A percentile compares a stretch with the other conserved stretches of the same genome.
These are phyloP conservation scores for Sebastes trivittatus DNA, from an alignment of 2,797 vertebrate genomes.

Conservation along the genomic window DNA sequence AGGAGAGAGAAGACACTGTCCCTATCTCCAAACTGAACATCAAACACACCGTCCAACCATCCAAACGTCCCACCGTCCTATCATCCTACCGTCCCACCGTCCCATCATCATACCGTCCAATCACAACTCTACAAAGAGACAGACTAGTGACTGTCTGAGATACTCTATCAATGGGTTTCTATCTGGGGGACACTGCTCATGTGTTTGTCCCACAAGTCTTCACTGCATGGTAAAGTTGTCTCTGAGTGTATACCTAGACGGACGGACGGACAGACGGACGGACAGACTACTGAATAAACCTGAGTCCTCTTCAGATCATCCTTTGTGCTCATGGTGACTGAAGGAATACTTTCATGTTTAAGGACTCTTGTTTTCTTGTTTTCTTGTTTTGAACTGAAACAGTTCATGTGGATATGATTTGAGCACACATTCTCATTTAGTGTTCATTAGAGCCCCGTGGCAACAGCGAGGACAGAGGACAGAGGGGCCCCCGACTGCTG, in stretches of 20 bases:
- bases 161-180: neutral
- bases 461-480: neutral
- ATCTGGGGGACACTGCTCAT: neutral
- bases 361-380: neutral
- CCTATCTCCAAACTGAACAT: neutral
- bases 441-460: neutral
- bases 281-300: neutral
- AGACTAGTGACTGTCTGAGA: neutral
- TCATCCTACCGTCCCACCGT: too few species aligned
- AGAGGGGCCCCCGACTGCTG: too few species aligned
- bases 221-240: neutral
- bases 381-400: slow-evolving; percentile 11
- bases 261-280: neutral
- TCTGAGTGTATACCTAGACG: neutral
- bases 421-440: neutral
- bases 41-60: neutral
- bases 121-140: neutral
- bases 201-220: neutral
- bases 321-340: neutral
- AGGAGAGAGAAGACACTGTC: neutral
- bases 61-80: neutral
- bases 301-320: neutral
- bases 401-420: neutral
- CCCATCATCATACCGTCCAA: neutral
- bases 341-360: neutral